These are phyloP conservation scores for Meiosimyza decipiens DNA, from an alignment of 2,888 invertebrate species.

Conservation along the genomic window DNA sequence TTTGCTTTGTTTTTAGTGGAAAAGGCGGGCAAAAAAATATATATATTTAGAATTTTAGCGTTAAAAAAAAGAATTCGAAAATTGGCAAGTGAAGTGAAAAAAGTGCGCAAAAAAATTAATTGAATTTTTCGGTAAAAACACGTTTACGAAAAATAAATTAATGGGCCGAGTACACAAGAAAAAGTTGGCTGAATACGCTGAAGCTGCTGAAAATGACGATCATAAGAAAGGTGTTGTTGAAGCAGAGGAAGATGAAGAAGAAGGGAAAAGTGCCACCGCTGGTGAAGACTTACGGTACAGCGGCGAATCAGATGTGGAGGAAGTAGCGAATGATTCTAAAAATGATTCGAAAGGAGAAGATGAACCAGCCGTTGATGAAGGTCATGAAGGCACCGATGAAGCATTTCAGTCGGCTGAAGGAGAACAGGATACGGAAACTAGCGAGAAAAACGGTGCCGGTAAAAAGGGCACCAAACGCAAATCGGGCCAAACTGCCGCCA, in stretches of 20 bases:
- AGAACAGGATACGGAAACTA: slow-evolving; percentile 35
- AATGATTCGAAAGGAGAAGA: slow-evolving; percentile 49
- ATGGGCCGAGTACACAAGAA: slow-evolving; percentile 63
- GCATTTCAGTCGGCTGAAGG: slow-evolving; percentile 26
- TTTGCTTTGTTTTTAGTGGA: slow-evolving; percentile 29
- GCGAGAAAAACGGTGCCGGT: slow-evolving; percentile 43
- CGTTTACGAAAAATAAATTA: slow-evolving; percentile 34
- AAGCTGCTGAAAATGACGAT: slow-evolving; percentile 54
- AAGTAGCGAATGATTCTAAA: slow-evolving; percentile 44
- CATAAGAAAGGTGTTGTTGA: slow-evolving; percentile 42
- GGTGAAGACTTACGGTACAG: slow-evolving; percentile 27
- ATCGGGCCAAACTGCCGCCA: slow-evolving; percentile 41
- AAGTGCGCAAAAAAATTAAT: too few species aligned
- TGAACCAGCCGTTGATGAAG: slow-evolving; percentile 42
- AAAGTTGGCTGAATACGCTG: slow-evolving; percentile 55
- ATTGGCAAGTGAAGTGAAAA: background rate
- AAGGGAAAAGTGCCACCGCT: slow-evolving; percentile 39
- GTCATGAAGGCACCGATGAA: slow-evolving; percentile 39
- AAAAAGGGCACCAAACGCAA: slow-evolving; percentile 49
- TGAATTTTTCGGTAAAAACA: too few species aligned
- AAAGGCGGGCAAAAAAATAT: slow-evolving; percentile 43
- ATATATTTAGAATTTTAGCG: slow-evolving; percentile 32
- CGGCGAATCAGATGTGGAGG: slow-evolving; percentile 21
- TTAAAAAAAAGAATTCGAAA: slow-evolving; percentile 7
- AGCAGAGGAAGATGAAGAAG: slow-evolving; percentile 41